phyloP scores from a whole-genome alignment of 2,113 vertebrate species.

The Emydocephalus ijimae region DNA sequence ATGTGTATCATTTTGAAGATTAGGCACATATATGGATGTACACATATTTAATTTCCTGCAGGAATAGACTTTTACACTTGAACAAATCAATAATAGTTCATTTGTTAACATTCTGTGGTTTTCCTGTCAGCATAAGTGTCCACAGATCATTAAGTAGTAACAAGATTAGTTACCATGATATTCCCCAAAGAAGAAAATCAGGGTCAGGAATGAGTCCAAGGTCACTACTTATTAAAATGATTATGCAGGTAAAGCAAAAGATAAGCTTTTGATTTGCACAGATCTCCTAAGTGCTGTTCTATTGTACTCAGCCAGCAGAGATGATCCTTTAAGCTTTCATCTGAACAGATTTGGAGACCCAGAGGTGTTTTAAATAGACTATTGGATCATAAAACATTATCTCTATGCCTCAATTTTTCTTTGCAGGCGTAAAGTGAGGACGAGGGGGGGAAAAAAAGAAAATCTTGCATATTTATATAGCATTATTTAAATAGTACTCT shows the following conservation, averaged over 20 bases:
- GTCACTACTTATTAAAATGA: background rate
- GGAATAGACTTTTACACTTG: background rate
- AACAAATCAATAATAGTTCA: constrained; percentile 19
- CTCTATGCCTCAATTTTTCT: background rate
- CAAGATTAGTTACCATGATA: constrained; percentile 2
- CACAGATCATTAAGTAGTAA: constrained; percentile 5
- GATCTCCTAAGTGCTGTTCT: background rate
- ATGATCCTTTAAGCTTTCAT: background rate
- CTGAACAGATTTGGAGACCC: background rate
- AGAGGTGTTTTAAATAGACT: background rate
- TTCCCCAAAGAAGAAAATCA: background rate
- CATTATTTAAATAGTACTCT: background rate
- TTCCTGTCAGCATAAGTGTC: constrained; percentile 8
- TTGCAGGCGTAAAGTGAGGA: background rate
- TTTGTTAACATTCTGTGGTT: constrained; percentile 18
- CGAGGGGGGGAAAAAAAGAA: background rate
- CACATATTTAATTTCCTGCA: background rate
- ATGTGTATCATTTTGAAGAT: background rate
- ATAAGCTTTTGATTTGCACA: background rate
- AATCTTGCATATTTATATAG: background rate
- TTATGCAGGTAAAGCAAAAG: background rate
- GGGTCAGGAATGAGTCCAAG: background rate
- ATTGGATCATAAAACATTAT: background rate
- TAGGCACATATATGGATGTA: background rate
- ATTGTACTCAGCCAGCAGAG: background rate